Percentiles rank a stretch among this genome's conserved stretches.
Conservation (phyloP, 2,888 invertebrate species). For the Torymus aiolomorphi region DNA sequence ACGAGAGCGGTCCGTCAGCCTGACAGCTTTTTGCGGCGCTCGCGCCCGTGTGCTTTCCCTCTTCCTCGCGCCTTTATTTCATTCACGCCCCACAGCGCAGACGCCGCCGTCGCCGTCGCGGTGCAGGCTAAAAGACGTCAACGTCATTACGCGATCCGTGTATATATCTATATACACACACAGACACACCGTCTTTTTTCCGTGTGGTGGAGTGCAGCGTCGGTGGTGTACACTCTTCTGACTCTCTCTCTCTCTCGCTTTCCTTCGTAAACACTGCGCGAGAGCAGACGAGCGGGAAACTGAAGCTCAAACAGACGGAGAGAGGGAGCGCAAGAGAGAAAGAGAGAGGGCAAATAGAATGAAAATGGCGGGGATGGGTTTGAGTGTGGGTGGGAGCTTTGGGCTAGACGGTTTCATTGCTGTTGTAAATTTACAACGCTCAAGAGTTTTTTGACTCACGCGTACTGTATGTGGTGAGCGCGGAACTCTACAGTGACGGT, state of each 20-base stretch:
- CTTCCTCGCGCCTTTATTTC: slow-evolving; percentile 35
- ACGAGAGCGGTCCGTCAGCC: slow-evolving; percentile 36
- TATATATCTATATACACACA: background rate
- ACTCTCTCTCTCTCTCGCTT: background rate
- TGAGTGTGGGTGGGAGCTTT: no score
- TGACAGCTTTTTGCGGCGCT: slow-evolving; percentile 10
- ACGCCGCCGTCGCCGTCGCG: no score
- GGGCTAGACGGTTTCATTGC: no score
- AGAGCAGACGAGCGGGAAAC: background rate
- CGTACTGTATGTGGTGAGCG: no score
- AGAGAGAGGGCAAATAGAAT: no score
- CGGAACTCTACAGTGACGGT: no score
- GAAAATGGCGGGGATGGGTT: no score
- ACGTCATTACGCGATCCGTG: slow-evolving; percentile 41
- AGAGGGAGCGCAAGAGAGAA: no score
- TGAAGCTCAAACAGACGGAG: no score
- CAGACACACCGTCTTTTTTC: background rate
- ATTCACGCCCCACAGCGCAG: slow-evolving; percentile 9
- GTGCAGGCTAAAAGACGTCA: slow-evolving; percentile 19
- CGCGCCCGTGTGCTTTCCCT: background rate
- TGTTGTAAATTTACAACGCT: no score
- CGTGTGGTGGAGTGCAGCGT: background rate
- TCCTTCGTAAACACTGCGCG: slow-evolving; percentile 1
- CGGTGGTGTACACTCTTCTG: background rate
- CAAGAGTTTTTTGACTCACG: no score